Evolutionary conservation across 2,888 invertebrate genomes (phyloP), one percentile per base, ranked within the genome.

Genomic region (Phlogophora meticulosa): DNA sequence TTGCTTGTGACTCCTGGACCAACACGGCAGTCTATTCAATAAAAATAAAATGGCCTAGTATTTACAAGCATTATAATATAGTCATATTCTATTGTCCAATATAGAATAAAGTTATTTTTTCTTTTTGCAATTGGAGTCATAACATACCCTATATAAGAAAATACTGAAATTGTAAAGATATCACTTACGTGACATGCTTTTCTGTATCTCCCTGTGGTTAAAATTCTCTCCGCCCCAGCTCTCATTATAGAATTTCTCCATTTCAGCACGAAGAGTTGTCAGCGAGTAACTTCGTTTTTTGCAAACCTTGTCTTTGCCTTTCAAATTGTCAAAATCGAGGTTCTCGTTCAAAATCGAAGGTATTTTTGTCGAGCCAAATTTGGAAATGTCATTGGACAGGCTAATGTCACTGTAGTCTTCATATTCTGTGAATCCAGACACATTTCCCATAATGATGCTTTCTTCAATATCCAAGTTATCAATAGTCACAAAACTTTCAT

Each of bases 161-260:
- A 32, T 24, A 0, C 4, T 36, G 11, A 38, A 45, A 15, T 15
- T 34, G 0, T 5, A 52, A 56, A 32, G 32, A 0, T 3, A 17
- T 3, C 2, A 93, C 96, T 95, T 93, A 97, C 97, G 94, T 75
- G 97, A 96, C 97, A 97, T 97, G 80, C 93, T 90, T 73, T 94
- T 96, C 79, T 96, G 96, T 64, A 97, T 92, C 75, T 96, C 94
- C 2, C 92, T 87, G 42, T 97, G 90, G 80, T 96, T 96, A 77
- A 97, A 97, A 72, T 96, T 92, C 88, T 97, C 97, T 56, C 96
- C 96, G 0, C 96, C 96, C 96, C 97, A 97, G 77, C 96, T 96
- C 73, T 96, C 95, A 85, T 97, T 96, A 84, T 97, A 97, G 90
- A 97, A 97, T 67, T 95, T 95, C 67, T 96, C 95, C 96, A 97